Conservation (phyloP, 2,113 vertebrate species). For the Cinclus mexicanus region DNA sequence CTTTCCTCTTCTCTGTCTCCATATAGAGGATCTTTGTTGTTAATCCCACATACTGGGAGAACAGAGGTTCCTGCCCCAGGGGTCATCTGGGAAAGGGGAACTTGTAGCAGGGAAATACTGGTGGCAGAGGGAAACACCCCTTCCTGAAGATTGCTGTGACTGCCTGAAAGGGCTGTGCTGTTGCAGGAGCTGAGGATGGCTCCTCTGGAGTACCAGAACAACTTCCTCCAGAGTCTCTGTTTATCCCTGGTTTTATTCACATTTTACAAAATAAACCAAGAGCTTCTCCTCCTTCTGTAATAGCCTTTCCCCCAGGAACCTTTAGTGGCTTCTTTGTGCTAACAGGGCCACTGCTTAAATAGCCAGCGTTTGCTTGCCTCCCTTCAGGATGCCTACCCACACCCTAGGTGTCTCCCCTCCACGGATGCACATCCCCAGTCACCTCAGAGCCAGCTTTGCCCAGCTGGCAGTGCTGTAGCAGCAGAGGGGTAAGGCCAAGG, state of each 20-base stretch:
- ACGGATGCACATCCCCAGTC: not conserved
- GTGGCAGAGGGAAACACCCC: not conserved
- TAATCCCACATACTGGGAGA: not conserved
- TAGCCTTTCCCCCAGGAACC: not conserved
- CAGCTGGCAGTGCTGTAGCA: not conserved
- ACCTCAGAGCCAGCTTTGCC: not conserved
- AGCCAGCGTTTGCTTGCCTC: not conserved
- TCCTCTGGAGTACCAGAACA: fast-evolving
- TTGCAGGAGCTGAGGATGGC: not conserved
- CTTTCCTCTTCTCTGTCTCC: not conserved
- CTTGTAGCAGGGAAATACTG: not conserved
- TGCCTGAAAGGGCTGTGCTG: not conserved
- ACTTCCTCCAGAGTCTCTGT: not conserved
- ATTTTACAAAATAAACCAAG: not conserved
- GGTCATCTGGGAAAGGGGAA: not conserved
- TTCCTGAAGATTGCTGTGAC: not conserved
- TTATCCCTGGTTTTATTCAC: not conserved
- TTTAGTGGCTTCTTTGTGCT: not conserved
- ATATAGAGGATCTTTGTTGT: not conserved
- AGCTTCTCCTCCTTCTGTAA: not conserved
- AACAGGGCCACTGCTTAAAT: not conserved
- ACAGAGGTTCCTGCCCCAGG: not conserved
- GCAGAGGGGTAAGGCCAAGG: not conserved
- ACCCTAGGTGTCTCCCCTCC: not conserved
- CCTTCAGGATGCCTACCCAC: not conserved